Evolutionary conservation across 2,888 invertebrate genomes (phyloP).

Genomic region (Acleris sparsana): DNA sequence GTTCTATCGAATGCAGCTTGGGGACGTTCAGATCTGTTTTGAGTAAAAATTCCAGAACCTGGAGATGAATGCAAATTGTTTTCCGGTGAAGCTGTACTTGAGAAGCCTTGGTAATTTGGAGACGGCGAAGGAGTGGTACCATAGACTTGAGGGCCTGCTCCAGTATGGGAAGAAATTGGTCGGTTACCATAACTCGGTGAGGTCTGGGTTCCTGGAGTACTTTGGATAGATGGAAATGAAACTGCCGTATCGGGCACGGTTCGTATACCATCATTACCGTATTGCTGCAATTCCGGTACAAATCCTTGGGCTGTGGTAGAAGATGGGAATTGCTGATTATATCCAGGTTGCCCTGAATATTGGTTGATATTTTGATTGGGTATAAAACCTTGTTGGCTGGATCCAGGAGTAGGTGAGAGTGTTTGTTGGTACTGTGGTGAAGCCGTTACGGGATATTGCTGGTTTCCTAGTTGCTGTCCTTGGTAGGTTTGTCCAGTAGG

Average conservation of each 20-base stretch:
- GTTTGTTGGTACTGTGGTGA: slow-evolving; percentile 23
- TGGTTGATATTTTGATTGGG: slow-evolving; percentile 17
- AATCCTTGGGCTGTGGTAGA: slow-evolving; percentile 5
- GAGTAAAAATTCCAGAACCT: slow-evolving; percentile 40
- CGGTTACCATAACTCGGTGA: slow-evolving; percentile 9
- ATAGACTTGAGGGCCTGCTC: slow-evolving; percentile 3
- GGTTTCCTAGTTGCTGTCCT: slow-evolving; percentile 3
- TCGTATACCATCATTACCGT: slow-evolving; percentile 4
- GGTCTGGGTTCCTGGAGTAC: not conserved
- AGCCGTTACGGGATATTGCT: slow-evolving; percentile 8
- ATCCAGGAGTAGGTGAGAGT: slow-evolving; percentile 10
- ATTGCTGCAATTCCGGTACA: slow-evolving; percentile 10
- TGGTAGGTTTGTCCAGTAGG: not conserved
- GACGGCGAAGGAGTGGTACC: slow-evolving; percentile 4
- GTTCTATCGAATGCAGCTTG: slow-evolving; percentile 60
- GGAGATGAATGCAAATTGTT: slow-evolving; percentile 28
- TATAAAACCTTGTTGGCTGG: slow-evolving; percentile 10
- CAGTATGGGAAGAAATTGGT: not conserved
- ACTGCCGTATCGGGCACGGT: not conserved
- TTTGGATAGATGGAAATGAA: slow-evolving; percentile 1
- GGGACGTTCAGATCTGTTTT: slow-evolving; percentile 47
- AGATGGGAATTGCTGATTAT: slow-evolving; percentile 21
- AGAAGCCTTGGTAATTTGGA: slow-evolving; percentile 4
- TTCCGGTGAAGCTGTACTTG: not conserved
- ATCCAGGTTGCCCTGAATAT: slow-evolving; percentile 8